Base-by-base conservation (phyloP, 2,797 vertebrate genomes). In the Octomys mimax region DNA sequence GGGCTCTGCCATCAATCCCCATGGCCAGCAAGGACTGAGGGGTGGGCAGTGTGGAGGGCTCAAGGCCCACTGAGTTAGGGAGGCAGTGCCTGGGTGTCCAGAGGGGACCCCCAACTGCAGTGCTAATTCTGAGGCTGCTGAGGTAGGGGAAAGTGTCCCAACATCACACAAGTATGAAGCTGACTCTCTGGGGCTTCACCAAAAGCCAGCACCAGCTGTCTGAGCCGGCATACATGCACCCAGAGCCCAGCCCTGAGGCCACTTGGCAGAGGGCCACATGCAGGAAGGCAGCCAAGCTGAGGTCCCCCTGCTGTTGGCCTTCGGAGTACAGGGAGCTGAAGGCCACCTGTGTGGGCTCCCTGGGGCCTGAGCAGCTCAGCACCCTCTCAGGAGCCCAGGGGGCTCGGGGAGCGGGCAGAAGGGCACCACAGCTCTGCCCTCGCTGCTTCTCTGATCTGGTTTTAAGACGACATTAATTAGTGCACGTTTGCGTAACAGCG, bases 241-340 rank as follows among this genome's bases (percentile, higher is more conserved):
- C 66, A n/a, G 18, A 70, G 66, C 66, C 66, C 28, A 66, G 10
- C 61, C 21, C 24, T 6, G 3, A 70, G 88, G 49, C 77, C 16
- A 13, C 22, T 52, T 36, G 59, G 19, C 61, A 39, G 59, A 39
- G n/a, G 24, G 21, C n/a, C 0, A 0, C n/a, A 21, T 0, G 1
- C 2, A n/a, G 36, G 54, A 86, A 42, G 42, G 1, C 13, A 0
- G 1, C 42, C 12, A 19, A 0, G 5, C 22, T 46, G 1, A 59
- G 10, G 21, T 7, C 21, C 26, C 22, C 52, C 16, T 66, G 16
- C 7, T 77, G 75, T 5, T 33, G 21, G 10, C 2, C 36, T 46
- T 62, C 28, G 16, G 26, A 18, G 42, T 18, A 26, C 61, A 19
- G 31, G 22, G 42, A 36, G 28, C 8, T 7, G 5, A 64, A 46